Evolutionary conservation across 2,797 vertebrate genomes (phyloP), one percentile per base, ranked within the genome.

Genomic region (Gymnoscopelus microlampas): DNA sequence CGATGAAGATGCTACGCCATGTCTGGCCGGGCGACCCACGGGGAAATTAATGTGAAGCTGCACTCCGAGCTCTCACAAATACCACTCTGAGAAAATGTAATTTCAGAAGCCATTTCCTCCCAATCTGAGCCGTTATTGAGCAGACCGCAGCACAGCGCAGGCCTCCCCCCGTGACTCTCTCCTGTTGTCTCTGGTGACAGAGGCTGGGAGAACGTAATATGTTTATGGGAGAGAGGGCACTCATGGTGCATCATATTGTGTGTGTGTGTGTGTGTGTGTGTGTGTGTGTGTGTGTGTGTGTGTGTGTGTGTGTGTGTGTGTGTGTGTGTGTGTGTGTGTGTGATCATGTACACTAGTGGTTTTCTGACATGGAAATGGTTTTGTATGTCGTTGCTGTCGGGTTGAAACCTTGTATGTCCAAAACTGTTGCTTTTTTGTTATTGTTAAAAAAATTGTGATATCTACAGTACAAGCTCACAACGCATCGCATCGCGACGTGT

Each of bases 41-140:
- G 80, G 83, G 89, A 87, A 85, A 88, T 86, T 65, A 88, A 87
- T 69, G 66, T 24, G 70, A 75, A 67, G 76, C 82, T 49, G 67
- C 63, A 68, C 79, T n/a, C 51, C 57, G n/a, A 74, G 85, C 76
- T 78, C 86, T 89, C 85, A 83, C 8, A 86, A 86, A 88, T 62
- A 71, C 70, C 73, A 83, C 78, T 72, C 73, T 77, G 66, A 70
- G 77, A 85, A 90, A 91, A 91, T 92, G 78, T 83, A 84, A 92
- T 92, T 92, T 89, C 83, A 90, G 81, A 93, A 86, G 11, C 87
- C 88, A 92, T 92, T 93, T 94, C 88, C 86, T 92, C 79, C 39
- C 86, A 83, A 89, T 92, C 89, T 86, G 81, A 81, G 75, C 63
- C 58, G 62, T 89, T 92, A 91, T 88, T 88, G 86, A 85, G 86